Evolutionary conservation across 2,113 vertebrate genomes (phyloP).

Genomic region (Cryptomyrus ogoouensis): DNA sequence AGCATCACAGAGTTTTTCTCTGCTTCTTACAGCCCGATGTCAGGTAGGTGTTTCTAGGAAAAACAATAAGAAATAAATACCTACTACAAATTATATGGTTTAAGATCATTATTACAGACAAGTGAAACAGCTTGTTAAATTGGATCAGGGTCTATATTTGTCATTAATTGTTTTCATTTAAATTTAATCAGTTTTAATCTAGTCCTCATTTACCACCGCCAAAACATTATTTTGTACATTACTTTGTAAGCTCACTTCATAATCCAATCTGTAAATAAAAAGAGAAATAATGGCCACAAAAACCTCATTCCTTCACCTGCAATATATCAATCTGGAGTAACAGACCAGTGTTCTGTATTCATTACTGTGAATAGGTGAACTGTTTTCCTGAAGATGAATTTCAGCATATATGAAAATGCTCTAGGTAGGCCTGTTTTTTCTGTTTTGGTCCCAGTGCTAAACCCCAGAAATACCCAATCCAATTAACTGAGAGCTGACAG

Average conservation of each 20-base stretch:
- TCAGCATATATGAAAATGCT: not conserved
- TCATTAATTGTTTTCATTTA: slow-evolving; percentile 1
- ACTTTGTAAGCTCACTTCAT: not conserved
- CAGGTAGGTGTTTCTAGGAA: not conserved
- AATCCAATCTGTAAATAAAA: not conserved
- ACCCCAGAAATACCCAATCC: not conserved
- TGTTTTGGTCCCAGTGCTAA: not conserved
- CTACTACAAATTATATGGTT: not conserved
- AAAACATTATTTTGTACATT: not conserved
- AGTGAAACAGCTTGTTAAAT: not conserved
- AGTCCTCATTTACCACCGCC: not conserved
- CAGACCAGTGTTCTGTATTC: not conserved
- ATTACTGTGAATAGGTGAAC: not conserved
- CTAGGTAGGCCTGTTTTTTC: not conserved
- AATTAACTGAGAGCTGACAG: slow-evolving; percentile 12
- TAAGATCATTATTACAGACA: not conserved
- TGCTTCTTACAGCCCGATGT: not conserved
- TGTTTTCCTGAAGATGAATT: not conserved
- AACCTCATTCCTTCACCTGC: not conserved
- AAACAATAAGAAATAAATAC: not conserved
- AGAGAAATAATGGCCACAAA: not conserved
- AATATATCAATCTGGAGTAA: not conserved
- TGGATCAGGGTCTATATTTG: not conserved
- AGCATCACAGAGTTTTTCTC: not conserved
- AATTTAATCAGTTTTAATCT: not conserved